Evolutionary conservation across 2,113 vertebrate genomes (phyloP).

Genomic region (Trematocara variabile): DNA sequence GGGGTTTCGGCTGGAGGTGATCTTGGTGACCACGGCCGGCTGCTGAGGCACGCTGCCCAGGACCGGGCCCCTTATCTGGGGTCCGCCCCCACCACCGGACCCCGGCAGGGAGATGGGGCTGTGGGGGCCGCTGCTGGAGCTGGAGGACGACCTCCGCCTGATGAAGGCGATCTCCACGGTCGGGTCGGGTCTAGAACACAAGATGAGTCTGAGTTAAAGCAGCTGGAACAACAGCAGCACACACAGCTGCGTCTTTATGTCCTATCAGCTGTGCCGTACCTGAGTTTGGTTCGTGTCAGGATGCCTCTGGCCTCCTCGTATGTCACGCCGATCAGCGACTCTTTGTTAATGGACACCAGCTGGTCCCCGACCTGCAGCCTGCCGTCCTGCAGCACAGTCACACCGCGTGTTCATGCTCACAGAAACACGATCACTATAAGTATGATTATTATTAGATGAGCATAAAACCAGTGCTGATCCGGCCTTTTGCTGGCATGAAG

Average conservation of each 20-base stretch:
- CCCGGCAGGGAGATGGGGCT: constrained; percentile 59
- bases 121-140: constrained; percentile 68
- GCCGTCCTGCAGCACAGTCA: constrained; percentile 79
- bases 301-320: constrained; percentile 88
- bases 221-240: neutral
- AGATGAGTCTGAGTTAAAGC: neutral
- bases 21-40: constrained; percentile 39
- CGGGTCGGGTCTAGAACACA: constrained; percentile 76
- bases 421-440: neutral
- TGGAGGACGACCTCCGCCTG: constrained; percentile 67
- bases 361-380: constrained; percentile 88
- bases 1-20: constrained; percentile 50
- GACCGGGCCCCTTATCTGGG: constrained; percentile 32
- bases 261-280: constrained; percentile 66
- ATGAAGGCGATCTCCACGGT: constrained; percentile 91
- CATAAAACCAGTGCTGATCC: neutral
- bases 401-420: neutral
- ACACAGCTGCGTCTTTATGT: neutral
- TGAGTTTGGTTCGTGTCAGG: constrained; percentile 80
- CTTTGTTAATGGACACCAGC: constrained; percentile 90
- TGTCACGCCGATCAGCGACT: constrained; percentile 89
- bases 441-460: neutral
- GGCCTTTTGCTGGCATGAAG: neutral
- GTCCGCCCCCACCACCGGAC: neutral
- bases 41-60: constrained; percentile 11